Conservation (phyloP, 1,140 invertebrate genomes). For the Neodiprion pinetum region DNA sequence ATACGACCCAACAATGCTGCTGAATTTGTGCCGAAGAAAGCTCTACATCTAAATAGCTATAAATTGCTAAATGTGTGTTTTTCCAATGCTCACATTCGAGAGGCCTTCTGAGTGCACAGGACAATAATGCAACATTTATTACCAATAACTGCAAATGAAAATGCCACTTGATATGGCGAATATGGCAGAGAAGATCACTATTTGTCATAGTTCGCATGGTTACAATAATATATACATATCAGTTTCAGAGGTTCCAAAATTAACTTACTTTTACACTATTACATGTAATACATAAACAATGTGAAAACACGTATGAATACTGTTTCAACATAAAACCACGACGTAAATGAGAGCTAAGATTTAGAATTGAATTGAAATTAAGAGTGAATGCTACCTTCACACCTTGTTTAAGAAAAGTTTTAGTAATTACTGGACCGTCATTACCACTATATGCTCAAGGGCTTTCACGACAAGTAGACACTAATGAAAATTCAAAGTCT, state of each 20-base stretch:
- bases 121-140: conserved; percentile 46
- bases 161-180: background rate
- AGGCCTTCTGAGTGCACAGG: conserved; percentile 55
- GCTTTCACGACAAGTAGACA: conserved; percentile 22
- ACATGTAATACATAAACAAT: background rate
- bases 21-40: conserved; percentile 1
- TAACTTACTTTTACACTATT: too few relatives aligned
- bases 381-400: background rate
- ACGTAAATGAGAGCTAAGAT: background rate
- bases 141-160: conserved; percentile 25
- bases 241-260: background rate
- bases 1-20: background rate
- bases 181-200: background rate
- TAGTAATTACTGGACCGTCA: conserved; percentile 8
- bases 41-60: conserved; percentile 34
- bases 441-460: conserved; percentile 12
- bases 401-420: background rate
- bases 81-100: conserved; percentile 59
- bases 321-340: background rate
- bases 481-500: conserved; percentile 20
- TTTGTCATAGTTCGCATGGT: background rate
- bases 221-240: background rate
- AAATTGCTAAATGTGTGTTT: conserved; percentile 46
- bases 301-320: background rate
- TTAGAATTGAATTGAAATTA: background rate